These are phyloP conservation scores for Dendrolimus pini DNA, from an alignment of 2,888 invertebrate species.

Conservation along the genomic window DNA sequence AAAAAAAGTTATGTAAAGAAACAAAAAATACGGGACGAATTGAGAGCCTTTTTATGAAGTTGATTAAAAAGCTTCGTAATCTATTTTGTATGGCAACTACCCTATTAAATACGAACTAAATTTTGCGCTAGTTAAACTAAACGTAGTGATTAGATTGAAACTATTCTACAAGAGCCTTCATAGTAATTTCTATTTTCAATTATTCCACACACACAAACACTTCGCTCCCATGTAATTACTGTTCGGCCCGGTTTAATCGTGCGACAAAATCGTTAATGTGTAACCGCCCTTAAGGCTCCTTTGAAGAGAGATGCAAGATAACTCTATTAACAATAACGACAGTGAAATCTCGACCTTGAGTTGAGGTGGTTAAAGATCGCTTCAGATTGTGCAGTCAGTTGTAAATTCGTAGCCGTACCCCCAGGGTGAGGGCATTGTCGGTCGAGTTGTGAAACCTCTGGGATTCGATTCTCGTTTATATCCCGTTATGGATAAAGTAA, in stretches of 20 bases:
- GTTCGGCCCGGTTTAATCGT: background rate
- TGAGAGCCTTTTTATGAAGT: too few species aligned
- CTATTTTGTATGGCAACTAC: too few species aligned
- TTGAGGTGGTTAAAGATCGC: too few species aligned
- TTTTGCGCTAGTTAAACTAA: too few species aligned
- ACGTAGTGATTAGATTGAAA: too few species aligned
- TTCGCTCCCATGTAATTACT: background rate
- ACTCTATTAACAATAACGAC: background rate
- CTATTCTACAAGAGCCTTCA: too few species aligned
- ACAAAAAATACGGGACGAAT: too few species aligned
- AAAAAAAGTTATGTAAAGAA: too few species aligned
- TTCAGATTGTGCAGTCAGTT: background rate
- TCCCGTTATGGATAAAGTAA: slow-evolving; percentile 8
- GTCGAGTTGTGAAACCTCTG: slow-evolving; percentile 24
- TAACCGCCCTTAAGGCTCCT: background rate
- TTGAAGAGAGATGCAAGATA: background rate
- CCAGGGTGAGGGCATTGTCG: slow-evolving; percentile 23
- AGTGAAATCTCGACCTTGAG: too few species aligned
- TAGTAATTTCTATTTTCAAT: background rate
- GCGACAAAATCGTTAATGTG: background rate
- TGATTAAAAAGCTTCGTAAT: too few species aligned
- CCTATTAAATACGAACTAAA: too few species aligned
- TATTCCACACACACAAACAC: background rate
- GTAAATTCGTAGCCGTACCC: slow-evolving; percentile 10
- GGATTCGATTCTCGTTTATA: slow-evolving; percentile 7